A percentile compares a stretch with the other conserved stretches of the same genome.
Conservation (phyloP, 2,797 vertebrate species). For the Mormyrus proboscirostris region DNA sequence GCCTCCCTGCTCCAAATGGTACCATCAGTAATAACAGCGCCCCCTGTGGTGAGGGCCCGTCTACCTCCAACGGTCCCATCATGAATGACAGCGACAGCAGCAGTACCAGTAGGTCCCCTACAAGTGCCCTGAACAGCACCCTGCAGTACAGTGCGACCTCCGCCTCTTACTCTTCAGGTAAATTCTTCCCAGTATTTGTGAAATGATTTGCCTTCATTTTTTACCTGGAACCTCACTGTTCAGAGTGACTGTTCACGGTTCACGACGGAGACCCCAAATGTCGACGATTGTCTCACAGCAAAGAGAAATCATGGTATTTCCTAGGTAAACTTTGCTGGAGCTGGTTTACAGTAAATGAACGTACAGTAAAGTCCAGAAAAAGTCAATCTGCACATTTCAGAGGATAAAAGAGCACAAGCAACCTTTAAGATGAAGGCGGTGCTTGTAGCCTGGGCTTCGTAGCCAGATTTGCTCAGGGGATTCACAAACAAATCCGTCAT, state of each 20-base stretch:
- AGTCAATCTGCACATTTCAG: neutral
- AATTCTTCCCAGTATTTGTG: neutral
- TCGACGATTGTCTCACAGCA: neutral
- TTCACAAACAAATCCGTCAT: neutral
- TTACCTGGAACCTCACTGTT: conserved; percentile 35
- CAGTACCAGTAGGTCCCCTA: neutral
- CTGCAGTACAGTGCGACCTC: neutral
- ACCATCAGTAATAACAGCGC: neutral
- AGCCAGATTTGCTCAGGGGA: neutral
- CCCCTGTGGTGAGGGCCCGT: neutral
- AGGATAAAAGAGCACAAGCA: neutral
- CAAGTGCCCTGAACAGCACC: neutral
- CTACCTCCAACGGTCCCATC: neutral
- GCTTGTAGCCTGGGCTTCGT: neutral
- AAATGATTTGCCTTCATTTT: neutral
- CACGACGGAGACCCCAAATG: neutral
- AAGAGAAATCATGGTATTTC: neutral
- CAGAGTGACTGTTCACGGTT: neutral
- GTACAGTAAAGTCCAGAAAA: neutral
- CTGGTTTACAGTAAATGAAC: neutral
- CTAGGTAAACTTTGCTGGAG: neutral
- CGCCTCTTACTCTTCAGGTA: neutral
- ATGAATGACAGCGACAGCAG: neutral
- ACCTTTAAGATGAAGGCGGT: no score
- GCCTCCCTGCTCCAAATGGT: neutral